Conservation (phyloP, 2,797 vertebrate genomes). For the Petrocephalus sullivani region DNA sequence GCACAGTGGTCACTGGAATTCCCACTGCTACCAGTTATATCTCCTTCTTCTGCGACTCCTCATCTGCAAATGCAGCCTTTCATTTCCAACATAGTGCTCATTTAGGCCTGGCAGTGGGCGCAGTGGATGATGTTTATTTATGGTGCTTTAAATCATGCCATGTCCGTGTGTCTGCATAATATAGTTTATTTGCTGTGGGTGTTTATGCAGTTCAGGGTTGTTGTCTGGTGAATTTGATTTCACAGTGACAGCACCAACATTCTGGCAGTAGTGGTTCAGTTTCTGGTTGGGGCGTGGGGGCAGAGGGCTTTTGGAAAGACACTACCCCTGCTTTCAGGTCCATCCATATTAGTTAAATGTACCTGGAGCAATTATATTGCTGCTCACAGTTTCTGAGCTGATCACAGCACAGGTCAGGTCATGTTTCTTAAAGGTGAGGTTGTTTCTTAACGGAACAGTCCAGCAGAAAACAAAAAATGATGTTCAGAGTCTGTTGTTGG, state of each 20-base stretch:
- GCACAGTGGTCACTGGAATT: not conserved
- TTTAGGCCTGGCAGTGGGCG: not conserved
- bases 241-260: no score
- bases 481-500: not conserved
- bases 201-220: not conserved
- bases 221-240: not conserved
- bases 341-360: not conserved
- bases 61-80: no score
- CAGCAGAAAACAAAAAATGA: not conserved
- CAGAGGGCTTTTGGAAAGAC: not conserved
- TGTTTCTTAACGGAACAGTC: not conserved
- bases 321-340: not conserved
- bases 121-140: not conserved
- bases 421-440: no score
- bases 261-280: no score
- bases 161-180: not conserved
- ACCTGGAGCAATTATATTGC: not conserved
- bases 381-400: not conserved
- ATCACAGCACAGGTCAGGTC: not conserved
- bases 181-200: not conserved
- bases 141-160: not conserved
- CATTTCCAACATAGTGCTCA: not conserved
- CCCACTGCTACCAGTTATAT: not conserved
- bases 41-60: not conserved
- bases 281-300: not conserved